Base-by-base conservation (phyloP, 2,888 invertebrate genomes). In the Andrena haemorrhoa region DNA sequence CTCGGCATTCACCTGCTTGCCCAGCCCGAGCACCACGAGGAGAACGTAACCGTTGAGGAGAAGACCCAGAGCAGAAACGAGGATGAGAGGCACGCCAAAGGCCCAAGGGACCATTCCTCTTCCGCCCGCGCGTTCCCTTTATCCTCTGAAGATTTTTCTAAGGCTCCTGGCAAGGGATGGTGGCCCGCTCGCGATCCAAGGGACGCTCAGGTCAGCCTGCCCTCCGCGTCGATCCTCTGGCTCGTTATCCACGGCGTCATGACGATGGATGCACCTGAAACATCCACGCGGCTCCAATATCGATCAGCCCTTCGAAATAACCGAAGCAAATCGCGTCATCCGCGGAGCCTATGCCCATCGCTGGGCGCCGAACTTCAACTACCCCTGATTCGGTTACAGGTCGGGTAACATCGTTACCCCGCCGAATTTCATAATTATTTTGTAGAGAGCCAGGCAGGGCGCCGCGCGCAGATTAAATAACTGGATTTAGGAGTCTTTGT, bases 31-130 rank as follows among this genome's bases (percentile, higher is more conserved):
- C 79, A 97, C 96, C 90, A 97, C 95, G 90, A 97, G 95, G 53
- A 97, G 94, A 91, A 97, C 96, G 93, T 97, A 97, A 68, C 95
- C 96, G 94, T 97, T 97, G 92, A 97, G 95, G 88, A 97, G 94
- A 86, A 97, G 95, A 89, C 97, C 97, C 89, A 96, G 94, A 88
- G 96, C 94, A 92, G 96, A 96, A 94, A 96, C 95, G 93, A 96
- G 95, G 94, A 96, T 96, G 92, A 97, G 95, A 91, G 96, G 95
- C 90, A 96, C 95, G 94, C 95, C 96, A 90, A 96, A 95, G 93
- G 95, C 95, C 94, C 96, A 95, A 93, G 95, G 95, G 94, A 95
- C 95, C 95, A 96, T 96, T 93, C 95, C 96, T 92, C 87, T 87
- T 88, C 76, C 83, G 84, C 84, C 83, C 73, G 73, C 74, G 71